Evolutionary conservation across 2,113 vertebrate species (phyloP).

Genomic region (Rhinoptilus africanus): DNA sequence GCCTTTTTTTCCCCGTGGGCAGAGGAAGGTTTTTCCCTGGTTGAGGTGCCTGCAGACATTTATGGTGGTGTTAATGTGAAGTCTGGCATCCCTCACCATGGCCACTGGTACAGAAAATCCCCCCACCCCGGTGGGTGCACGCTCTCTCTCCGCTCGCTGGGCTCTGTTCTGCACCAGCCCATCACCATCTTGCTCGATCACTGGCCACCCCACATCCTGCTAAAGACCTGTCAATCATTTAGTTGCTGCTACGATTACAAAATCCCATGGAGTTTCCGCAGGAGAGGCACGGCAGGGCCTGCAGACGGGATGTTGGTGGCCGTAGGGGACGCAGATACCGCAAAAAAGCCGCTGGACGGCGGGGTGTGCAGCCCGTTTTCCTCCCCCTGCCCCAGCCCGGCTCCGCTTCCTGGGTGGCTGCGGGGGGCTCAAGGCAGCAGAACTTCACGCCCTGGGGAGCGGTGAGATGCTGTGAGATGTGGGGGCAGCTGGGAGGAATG

Average conservation of each 20-base stretch:
- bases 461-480: neutral
- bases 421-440: neutral
- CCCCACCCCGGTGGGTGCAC: fast-evolving
- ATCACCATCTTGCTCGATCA: neutral
- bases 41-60: neutral
- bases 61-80: neutral
- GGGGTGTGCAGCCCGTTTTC: fast-evolving
- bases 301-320: fast-evolving
- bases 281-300: neutral
- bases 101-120: neutral
- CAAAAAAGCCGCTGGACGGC: fast-evolving
- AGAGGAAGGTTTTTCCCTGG: neutral
- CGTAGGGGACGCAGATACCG: neutral
- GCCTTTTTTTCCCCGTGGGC: neutral
- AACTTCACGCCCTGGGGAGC: fast-evolving
- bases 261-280: neutral
- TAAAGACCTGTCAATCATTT: neutral
- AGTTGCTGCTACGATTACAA: neutral
- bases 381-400: neutral
- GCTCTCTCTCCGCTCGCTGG: fast-evolving
- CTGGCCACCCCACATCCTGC: neutral
- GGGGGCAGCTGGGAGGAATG: neutral
- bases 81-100: neutral
- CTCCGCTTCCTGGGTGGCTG: neutral
- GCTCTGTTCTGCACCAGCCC: neutral